Base-by-base conservation (phyloP, 2,888 invertebrate species). In the Pheosia gnoma region DNA sequence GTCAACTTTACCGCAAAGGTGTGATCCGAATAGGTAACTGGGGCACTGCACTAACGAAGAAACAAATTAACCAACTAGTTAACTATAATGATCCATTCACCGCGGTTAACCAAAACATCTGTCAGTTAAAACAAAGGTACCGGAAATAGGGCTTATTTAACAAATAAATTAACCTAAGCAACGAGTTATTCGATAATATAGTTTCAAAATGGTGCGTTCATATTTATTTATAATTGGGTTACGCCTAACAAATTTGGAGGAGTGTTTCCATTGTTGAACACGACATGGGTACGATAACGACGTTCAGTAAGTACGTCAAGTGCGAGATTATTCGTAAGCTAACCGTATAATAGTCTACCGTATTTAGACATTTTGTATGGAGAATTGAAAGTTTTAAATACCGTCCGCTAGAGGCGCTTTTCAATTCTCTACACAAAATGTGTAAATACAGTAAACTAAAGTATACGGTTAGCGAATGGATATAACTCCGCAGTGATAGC, bases 161-260 rank as follows among this genome's bases (percentile, higher is more conserved):
- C 72, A 75, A 83, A 85, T 85, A 87, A 87, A 88, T 88, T 87
- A 86, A 81, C 82, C 81, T 86, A 88, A 89, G 88, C 75, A 83
- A 71, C 74, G 72, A 59, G 63, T 74, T 58, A 62, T 36, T 66
- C 39, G 79, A 82, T 86, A 82, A 82, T 83, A 77, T 79, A 81
- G 60, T 69, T 84, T 81, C 54, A 39, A 61, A 57, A 57, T n/a
- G 57, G 41, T 13, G 45, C 49, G 57, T 70, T 65, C 62, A 74
- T 80, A 72, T 79, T 80, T 81, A 76, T 77, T 75, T 71, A 80
- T 83, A 87, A 84, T 84, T 77, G 83, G 84, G 85, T 75, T 79
- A 79, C 77, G 79, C 68, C 63, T 75, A 68, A 72, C 71, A 71
- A 47, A 61, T 62, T 74, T 63, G 56, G 5, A 55, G 4, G 79